These are phyloP conservation scores for Denticeps clupeoides DNA, from an alignment of 2,797 vertebrate species.

Conservation along the genomic window DNA sequence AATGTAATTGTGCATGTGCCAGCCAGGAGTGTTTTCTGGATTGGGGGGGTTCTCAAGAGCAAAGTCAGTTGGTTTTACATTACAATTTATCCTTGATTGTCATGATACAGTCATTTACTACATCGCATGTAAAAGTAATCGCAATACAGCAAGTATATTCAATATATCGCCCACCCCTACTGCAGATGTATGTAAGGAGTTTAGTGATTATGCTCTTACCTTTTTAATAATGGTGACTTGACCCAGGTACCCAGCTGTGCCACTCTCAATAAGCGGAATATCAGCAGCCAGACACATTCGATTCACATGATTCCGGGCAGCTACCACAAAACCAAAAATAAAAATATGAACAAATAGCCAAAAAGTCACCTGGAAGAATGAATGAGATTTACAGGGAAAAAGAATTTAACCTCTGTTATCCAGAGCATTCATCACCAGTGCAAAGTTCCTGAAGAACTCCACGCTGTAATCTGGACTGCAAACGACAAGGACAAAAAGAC, in stretches of 20 bases:
- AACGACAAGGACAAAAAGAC: constrained; percentile 29
- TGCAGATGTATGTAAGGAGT: background rate
- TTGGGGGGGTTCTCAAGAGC: no score
- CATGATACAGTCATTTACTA: no score
- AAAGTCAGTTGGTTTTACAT: no score
- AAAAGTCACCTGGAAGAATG: background rate
- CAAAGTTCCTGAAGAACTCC: constrained; percentile 91
- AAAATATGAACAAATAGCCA: background rate
- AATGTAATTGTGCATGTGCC: no score
- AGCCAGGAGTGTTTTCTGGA: no score
- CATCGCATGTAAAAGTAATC: no score
- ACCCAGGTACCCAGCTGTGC: constrained; percentile 91
- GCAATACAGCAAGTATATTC: no score
- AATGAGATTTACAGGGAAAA: background rate
- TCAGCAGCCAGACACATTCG: constrained; percentile 96
- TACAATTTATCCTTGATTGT: no score
- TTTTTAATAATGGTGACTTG: constrained; percentile 97
- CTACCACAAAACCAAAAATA: constrained; percentile 41
- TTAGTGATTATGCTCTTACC: constrained; percentile 55
- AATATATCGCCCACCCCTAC: no score
- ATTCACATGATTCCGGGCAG: constrained; percentile 94
- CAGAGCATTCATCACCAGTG: constrained; percentile 93
- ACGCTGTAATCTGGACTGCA: constrained; percentile 89
- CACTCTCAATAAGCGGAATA: constrained; percentile 91
- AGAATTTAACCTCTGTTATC: constrained; percentile 75